Evolutionary conservation across 2,888 invertebrate species (phyloP).

Genomic region (Caenorhabditis doughertyi): DNA sequence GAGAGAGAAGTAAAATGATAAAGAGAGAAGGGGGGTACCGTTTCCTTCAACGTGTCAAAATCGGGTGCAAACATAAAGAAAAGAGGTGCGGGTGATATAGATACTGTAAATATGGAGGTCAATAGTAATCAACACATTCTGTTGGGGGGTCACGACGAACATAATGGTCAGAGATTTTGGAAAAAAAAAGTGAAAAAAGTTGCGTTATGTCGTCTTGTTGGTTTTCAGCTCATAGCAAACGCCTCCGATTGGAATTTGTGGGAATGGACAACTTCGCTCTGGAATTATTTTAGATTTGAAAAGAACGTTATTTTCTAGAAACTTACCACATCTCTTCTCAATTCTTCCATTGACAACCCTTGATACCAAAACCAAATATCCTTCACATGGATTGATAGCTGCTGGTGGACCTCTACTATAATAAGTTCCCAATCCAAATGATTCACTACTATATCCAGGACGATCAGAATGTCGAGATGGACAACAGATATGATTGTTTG

Average conservation of each 20-base stretch:
- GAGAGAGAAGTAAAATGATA: constrained; percentile 14
- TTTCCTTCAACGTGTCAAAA: constrained; percentile 60
- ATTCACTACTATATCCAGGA: constrained; percentile 33
- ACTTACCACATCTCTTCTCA: constrained; percentile 74
- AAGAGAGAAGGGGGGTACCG: background rate
- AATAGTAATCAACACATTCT: constrained; percentile 15
- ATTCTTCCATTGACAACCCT: constrained; percentile 68
- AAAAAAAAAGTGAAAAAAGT: background rate
- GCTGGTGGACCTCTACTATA: constrained; percentile 59
- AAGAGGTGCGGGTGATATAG: constrained; percentile 52
- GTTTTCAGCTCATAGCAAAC: constrained; percentile 74
- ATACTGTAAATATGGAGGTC: constrained; percentile 50
- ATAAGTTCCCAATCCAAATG: constrained; percentile 55
- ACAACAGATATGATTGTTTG: constrained; percentile 67
- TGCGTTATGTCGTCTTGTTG: constrained; percentile 45
- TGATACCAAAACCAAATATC: constrained; percentile 69
- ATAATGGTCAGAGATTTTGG: constrained; percentile 36
- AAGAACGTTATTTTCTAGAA: background rate
- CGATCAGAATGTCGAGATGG: constrained; percentile 61
- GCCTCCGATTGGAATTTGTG: constrained; percentile 74
- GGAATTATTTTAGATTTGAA: constrained; percentile 53
- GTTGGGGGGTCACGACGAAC: constrained; percentile 37
- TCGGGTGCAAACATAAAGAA: constrained; percentile 45
- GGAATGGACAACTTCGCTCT: constrained; percentile 76
- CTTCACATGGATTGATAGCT: constrained; percentile 68